Base-by-base conservation (phyloP, 2,797 vertebrate genomes). In the Falco biarmicus region DNA sequence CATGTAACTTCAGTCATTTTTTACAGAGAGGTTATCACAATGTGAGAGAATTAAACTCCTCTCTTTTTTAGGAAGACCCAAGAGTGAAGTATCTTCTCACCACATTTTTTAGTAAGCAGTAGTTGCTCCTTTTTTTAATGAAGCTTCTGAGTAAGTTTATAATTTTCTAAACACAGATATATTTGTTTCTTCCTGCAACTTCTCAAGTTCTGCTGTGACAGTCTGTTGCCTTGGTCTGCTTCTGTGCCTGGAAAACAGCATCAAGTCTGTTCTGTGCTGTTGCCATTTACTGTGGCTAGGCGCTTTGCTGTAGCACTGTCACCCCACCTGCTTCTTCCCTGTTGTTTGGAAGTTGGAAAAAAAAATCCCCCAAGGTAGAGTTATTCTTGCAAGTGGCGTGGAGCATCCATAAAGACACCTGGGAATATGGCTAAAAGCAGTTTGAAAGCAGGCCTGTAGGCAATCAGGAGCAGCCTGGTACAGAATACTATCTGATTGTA, bases 261-360 rank as follows among this genome's bases (percentile, higher is more conserved):
- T 28, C 3, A 9, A 56, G 25, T 26, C 59, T 50, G 64, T 29
- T 73, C 15, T 43, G 32, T 59, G 20, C 53, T 53, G 2, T 64
- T 83, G 51, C 48, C 4, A 0, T 18, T 70, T 63, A 6, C 10
- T n/a, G 19, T 75, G 34, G 22, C 39, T 32, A 10, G 57, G 28
- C 4, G 3, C 56, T 74, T 45, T 0, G 1, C 29, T 54, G n/a
- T 51, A 73, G 65, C 24, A 25, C 17, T 76, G 0, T 48, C 57
- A 43, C 63, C 31, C 13, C 18, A 9, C 14, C 63, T 43, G 54
- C 61, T 89, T 10, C 32, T 73, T 64, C 41, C 15, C 11, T 65
- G 34, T 57, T 45, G 48, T 56, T 70, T 94, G 17, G 20, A 53
- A 73, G 39, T 4, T 59, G 39, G 47, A 76, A 90, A 90, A 69